These are phyloP conservation scores for Drosophila nebulosa DNA, from an alignment of 1,140 invertebrate genomes.

Conservation along the genomic window DNA sequence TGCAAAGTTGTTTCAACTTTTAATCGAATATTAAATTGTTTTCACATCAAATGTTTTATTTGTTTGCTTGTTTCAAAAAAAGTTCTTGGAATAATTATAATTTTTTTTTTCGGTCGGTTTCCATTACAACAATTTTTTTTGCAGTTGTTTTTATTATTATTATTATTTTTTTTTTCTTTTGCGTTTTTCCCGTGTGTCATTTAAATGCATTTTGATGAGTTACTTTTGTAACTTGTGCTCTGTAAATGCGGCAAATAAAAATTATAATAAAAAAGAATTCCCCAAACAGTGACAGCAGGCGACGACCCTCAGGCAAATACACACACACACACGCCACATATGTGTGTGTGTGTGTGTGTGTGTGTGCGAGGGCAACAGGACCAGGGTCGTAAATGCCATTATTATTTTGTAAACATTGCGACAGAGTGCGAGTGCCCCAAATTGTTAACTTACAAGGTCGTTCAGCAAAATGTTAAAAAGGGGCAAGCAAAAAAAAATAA, in stretches of 20 bases:
- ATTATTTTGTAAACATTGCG: conserved; percentile 76
- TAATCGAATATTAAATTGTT: background rate
- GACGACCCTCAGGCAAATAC: conserved; percentile 39
- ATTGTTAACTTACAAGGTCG: conserved; percentile 74
- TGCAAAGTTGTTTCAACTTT: background rate
- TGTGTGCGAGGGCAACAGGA: conserved; percentile 21
- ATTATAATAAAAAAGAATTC: conserved; percentile 66
- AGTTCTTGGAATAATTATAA: conserved; percentile 48
- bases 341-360: conserved; percentile 9
- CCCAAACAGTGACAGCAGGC: conserved; percentile 36
- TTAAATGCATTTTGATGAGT: conserved; percentile 57
- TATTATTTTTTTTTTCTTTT: conserved; percentile 25
- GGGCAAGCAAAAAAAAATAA: background rate
- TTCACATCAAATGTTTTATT: background rate
- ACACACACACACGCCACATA: conserved; percentile 2
- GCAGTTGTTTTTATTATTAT: conserved; percentile 4
- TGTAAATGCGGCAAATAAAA: conserved; percentile 43
- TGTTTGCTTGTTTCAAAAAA: background rate
- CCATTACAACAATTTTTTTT: conserved; percentile 50
- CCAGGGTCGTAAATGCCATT: conserved; percentile 74
- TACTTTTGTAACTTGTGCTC: conserved; percentile 19
- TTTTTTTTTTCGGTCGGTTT: conserved; percentile 24
- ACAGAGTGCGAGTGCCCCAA: conserved; percentile 56
- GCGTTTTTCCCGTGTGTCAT: conserved; percentile 7
- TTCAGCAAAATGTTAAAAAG: conserved; percentile 39